Percentiles rank a stretch among this genome's conserved stretches.
These are phyloP conservation scores for Avahi laniger DNA, from an alignment of 2,797 vertebrate genomes.

Conservation along the genomic window DNA sequence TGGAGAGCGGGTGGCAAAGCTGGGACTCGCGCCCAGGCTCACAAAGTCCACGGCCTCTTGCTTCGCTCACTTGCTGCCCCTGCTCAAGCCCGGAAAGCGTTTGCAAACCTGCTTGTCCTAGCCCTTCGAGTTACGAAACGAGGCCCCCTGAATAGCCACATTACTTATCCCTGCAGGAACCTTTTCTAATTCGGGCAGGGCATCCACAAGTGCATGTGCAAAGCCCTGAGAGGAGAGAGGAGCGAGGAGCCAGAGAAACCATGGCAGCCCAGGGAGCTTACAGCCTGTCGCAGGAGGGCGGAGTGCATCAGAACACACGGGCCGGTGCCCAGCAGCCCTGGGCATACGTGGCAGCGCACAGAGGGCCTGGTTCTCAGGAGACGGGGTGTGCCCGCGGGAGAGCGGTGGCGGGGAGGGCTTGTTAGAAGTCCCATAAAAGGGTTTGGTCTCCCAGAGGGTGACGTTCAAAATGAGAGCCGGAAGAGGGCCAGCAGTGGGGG, in stretches of 20 bases:
- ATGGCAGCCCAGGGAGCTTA: too few species aligned
- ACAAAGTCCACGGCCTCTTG: too few species aligned
- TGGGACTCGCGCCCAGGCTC: neutral
- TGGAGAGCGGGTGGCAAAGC: neutral
- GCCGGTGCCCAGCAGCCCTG: neutral
- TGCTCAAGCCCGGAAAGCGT: neutral
- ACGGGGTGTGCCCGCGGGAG: neutral
- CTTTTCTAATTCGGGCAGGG: neutral
- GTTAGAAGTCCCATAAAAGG: neutral
- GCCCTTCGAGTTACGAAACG: neutral
- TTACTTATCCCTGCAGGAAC: accelerated
- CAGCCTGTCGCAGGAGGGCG: neutral
- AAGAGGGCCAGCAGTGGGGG: neutral
- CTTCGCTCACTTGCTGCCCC: neutral
- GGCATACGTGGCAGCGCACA: accelerated
- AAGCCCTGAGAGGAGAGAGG: neutral
- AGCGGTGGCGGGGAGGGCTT: neutral
- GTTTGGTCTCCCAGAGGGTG: neutral
- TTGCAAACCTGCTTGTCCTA: neutral
- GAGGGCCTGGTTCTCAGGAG: neutral
- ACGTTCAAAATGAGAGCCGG: neutral
- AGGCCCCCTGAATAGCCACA: neutral
- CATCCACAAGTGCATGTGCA: neutral
- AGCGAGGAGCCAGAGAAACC: neutral
- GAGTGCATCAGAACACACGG: accelerated